These are phyloP conservation scores for Apostichopus leukothele DNA, from an alignment of 53 echinoderm and acorn worm genomes.

Conservation along the genomic window DNA sequence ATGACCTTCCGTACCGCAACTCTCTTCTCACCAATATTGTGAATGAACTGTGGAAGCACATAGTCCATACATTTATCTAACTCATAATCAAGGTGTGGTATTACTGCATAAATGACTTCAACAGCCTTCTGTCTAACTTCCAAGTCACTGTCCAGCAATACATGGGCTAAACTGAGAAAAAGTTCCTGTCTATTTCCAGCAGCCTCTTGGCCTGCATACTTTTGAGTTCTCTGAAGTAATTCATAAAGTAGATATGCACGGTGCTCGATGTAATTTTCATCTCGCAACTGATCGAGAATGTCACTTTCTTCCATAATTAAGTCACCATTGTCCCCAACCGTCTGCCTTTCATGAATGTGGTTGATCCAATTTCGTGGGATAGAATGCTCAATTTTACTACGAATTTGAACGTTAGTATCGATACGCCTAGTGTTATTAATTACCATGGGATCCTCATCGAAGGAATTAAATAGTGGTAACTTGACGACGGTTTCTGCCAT, in stretches of 20 bases:
- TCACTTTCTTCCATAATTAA: constrained; percentile 97
- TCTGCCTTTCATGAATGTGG: too few relatives aligned
- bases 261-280: constrained; percentile 73
- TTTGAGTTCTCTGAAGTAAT: constrained; percentile 71
- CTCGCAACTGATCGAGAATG: constrained; percentile 82
- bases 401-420: constrained; percentile 22
- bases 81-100: constrained; percentile 81
- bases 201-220: constrained; percentile 84
- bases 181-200: constrained; percentile 75
- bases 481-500: constrained; percentile 99
- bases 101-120: constrained; percentile 83
- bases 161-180: constrained; percentile 74
- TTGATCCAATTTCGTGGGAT: constrained; percentile 25
- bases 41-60: constrained; percentile 76
- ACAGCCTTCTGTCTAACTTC: constrained; percentile 79
- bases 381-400: constrained; percentile 23
- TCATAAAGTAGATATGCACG: constrained; percentile 81
- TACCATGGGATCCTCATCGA: background rate
- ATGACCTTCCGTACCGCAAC: constrained; percentile 82
- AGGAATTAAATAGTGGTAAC: constrained; percentile 88
- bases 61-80: constrained; percentile 89
- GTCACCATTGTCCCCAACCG: constrained; percentile 31
- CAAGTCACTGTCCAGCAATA: constrained; percentile 73
- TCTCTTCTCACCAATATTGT: constrained; percentile 79
- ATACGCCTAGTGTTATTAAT: constrained; percentile 30